Conservation (phyloP, 2,888 invertebrate genomes). For the Lymantria dispar region DNA sequence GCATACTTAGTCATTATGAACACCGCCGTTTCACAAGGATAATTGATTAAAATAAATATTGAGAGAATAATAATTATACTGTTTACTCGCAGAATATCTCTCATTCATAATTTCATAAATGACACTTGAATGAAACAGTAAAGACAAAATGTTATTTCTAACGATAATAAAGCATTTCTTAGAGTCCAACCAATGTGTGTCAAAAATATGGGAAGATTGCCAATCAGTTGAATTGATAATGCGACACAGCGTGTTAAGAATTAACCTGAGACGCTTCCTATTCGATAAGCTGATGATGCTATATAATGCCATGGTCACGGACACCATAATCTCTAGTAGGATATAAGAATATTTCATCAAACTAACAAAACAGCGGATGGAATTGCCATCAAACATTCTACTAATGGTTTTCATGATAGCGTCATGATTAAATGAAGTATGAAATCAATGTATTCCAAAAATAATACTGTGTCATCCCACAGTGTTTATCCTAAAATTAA, state of each 20-base stretch:
- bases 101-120: constrained; percentile 37
- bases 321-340: no score
- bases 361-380: no score
- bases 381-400: no score
- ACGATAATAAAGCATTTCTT: not conserved
- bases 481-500: no score
- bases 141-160: not conserved
- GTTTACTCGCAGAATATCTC: constrained; percentile 32
- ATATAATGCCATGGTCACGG: no score
- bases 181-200: not conserved
- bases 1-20: constrained; percentile 25
- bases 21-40: constrained; percentile 37
- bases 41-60: constrained; percentile 44
- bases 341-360: no score
- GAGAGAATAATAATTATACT: constrained; percentile 34
- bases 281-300: no score
- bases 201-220: not conserved
- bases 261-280: not conserved
- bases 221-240: not conserved
- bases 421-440: no score
- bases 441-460: no score
- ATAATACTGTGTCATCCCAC: no score
- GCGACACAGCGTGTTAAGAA: not conserved
- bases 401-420: no score
- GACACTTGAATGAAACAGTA: constrained; percentile 26